Conservation (phyloP, 2,888 invertebrate species). For the Prenolepis imparis region DNA sequence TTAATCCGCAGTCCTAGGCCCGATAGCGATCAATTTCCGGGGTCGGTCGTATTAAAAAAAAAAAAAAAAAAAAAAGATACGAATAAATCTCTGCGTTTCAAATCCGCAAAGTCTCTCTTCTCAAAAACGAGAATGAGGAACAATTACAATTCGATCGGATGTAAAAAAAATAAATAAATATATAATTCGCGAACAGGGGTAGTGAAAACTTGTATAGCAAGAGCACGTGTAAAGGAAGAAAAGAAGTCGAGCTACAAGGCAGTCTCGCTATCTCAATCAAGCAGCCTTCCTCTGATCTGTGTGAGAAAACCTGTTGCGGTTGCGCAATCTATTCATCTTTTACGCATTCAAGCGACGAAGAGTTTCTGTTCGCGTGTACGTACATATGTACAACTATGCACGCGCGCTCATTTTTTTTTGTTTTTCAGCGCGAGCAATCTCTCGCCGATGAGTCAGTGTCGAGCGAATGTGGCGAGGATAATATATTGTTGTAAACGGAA, state of each 20-base stretch:
- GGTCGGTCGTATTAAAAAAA: neutral
- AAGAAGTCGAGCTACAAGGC: neutral
- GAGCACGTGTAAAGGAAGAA: neutral
- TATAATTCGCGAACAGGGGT: no score
- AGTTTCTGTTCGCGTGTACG: neutral
- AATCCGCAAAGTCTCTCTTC: no score
- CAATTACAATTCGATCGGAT: no score
- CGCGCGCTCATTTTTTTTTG: neutral
- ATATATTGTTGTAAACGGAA: conserved; percentile 38
- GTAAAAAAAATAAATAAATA: no score
- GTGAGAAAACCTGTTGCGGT: conserved; percentile 73
- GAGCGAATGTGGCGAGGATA: neutral
- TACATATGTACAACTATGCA: no score
- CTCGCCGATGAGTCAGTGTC: conserved; percentile 35
- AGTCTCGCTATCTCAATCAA: conserved; percentile 69
- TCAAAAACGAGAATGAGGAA: no score
- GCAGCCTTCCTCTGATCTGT: conserved; percentile 63
- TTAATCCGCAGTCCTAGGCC: neutral
- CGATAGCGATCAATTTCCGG: neutral
- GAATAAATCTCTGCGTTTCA: no score
- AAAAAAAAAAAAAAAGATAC: neutral
- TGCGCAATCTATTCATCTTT: conserved; percentile 54
- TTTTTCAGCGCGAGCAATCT: neutral
- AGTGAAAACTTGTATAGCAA: no score
- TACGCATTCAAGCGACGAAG: neutral